These are phyloP conservation scores for Geophilus truncorum DNA, from an alignment of 2,888 invertebrate genomes.

Conservation along the genomic window DNA sequence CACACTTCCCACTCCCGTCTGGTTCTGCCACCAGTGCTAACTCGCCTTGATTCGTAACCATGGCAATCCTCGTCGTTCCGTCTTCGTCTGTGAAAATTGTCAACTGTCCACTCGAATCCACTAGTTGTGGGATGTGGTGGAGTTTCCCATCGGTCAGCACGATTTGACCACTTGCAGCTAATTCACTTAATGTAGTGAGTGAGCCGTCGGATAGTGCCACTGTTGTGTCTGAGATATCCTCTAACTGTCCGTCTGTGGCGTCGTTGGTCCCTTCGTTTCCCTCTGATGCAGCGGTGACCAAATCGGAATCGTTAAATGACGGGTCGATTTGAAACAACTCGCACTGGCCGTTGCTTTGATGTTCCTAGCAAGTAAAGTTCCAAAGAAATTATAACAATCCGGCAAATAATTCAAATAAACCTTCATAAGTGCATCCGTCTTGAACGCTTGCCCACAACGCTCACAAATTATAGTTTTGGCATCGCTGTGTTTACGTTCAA, in stretches of 20 bases:
- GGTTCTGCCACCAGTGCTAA: slow-evolving; percentile 29
- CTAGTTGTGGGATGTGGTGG: slow-evolving; percentile 32
- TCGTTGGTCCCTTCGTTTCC: background rate
- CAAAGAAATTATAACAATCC: no score
- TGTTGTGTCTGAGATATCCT: slow-evolving; percentile 25
- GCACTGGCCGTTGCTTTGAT: slow-evolving; percentile 44
- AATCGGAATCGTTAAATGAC: slow-evolving; percentile 38
- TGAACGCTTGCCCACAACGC: slow-evolving; percentile 46
- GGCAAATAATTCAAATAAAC: slow-evolving; percentile 39
- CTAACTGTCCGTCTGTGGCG: background rate
- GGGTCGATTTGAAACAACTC: slow-evolving; percentile 46
- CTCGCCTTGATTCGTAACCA: slow-evolving; percentile 35
- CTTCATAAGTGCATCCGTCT: slow-evolving; percentile 42
- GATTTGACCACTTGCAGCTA: slow-evolving; percentile 32
- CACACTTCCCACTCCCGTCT: background rate
- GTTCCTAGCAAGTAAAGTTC: no score
- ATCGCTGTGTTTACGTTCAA: slow-evolving; percentile 49
- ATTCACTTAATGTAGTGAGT: slow-evolving; percentile 30
- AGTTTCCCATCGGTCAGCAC: slow-evolving; percentile 30
- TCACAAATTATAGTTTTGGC: slow-evolving; percentile 45
- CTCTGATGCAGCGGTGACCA: background rate
- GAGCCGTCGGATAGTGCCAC: slow-evolving; percentile 35
- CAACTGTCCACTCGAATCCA: slow-evolving; percentile 32
- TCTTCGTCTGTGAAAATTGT: slow-evolving; percentile 32
- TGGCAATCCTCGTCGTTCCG: slow-evolving; percentile 32